These are phyloP conservation scores for Scotopteryx bipunctaria DNA, from an alignment of 2,888 invertebrate species.

Conservation along the genomic window DNA sequence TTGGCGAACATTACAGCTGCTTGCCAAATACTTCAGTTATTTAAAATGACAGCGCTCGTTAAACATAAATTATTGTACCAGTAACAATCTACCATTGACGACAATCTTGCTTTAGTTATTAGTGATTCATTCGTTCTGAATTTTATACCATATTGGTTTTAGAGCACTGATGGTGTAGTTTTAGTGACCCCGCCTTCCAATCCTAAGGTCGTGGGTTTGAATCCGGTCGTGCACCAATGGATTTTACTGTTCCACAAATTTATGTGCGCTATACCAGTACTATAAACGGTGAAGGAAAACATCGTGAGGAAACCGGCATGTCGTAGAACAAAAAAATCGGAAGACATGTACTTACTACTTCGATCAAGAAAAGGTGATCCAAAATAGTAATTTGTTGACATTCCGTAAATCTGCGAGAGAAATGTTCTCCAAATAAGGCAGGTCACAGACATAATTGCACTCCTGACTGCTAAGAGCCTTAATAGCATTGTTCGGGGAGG, in stretches of 20 bases:
- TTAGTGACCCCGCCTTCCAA: too few relatives aligned
- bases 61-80: constrained; percentile 27
- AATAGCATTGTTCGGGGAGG: constrained; percentile 20
- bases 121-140: constrained; percentile 12
- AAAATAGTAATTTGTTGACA: constrained; percentile 24
- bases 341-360: not conserved
- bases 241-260: too few relatives aligned
- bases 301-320: too few relatives aligned
- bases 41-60: constrained; percentile 47
- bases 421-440: constrained; percentile 33
- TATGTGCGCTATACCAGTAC: too few relatives aligned
- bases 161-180: too few relatives aligned
- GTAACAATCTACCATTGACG: constrained; percentile 19
- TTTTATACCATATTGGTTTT: too few relatives aligned
- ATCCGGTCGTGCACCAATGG: too few relatives aligned
- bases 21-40: constrained; percentile 60
- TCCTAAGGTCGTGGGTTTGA: too few relatives aligned
- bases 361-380: not conserved
- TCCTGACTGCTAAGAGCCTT: constrained; percentile 27
- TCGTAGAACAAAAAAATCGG: too few relatives aligned
- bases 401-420: constrained; percentile 26
- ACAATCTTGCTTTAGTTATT: constrained; percentile 12
- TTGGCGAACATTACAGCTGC: too few relatives aligned
- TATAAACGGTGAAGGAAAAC: too few relatives aligned
- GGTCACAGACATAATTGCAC: constrained; percentile 29